Conservation (phyloP, 2,797 vertebrate species). For the Manis pentadactyla region DNA sequence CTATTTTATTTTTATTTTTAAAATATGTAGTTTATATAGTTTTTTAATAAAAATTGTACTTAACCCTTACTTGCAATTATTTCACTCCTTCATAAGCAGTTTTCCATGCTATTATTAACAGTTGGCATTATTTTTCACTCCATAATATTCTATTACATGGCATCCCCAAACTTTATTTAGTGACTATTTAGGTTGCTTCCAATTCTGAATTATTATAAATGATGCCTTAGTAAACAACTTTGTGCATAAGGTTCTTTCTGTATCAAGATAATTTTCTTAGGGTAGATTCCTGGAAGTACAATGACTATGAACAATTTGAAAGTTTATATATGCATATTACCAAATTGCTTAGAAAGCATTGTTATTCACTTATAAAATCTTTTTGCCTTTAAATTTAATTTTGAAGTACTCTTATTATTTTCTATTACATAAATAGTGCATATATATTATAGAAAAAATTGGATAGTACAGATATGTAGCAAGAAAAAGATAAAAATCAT, state of each 20-base stretch:
- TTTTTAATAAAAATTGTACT: conserved; percentile 32
- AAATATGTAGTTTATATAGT: not conserved
- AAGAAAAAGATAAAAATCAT: conserved; percentile 47
- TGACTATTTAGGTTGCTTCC: conserved; percentile 2
- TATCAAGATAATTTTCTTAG: conserved; percentile 55
- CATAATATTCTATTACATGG: not conserved
- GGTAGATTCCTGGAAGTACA: conserved; percentile 54
- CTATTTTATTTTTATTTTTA: not conserved
- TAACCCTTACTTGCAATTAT: not conserved
- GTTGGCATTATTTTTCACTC: not conserved
- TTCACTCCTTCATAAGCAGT: not conserved
- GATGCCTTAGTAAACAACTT: conserved; percentile 47
- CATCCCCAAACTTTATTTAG: conserved; percentile 43
- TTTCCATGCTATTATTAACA: not conserved
- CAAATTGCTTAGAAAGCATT: conserved; percentile 57
- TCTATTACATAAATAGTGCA: conserved; percentile 37
- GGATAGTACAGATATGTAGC: not conserved
- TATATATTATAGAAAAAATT: conserved; percentile 27
- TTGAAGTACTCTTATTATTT: conserved; percentile 45
- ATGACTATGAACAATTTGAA: conserved; percentile 58
- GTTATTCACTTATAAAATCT: conserved; percentile 64
- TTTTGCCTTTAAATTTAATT: conserved; percentile 69
- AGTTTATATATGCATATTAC: conserved; percentile 26
- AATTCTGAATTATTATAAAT: conserved; percentile 54
- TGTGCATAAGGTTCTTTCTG: conserved; percentile 49